These are phyloP conservation scores for Pyxicephalus adspersus DNA, from an alignment of 2,113 vertebrate species.

Conservation along the genomic window DNA sequence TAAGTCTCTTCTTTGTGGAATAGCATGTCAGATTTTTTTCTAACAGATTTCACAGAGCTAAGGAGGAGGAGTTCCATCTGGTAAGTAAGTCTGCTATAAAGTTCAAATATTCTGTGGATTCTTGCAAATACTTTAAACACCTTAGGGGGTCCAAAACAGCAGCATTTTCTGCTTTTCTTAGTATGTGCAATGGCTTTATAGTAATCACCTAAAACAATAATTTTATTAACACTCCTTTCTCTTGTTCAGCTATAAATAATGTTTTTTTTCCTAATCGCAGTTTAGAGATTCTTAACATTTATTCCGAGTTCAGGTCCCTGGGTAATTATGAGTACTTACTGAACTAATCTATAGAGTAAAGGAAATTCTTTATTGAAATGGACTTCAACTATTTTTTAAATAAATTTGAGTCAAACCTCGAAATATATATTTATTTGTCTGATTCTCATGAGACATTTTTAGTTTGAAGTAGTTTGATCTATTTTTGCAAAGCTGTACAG, in stretches of 20 bases:
- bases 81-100: too few species aligned
- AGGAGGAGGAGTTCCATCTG: too few species aligned
- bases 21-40: too few species aligned
- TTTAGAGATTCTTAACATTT: background rate
- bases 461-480: background rate
- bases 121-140: too few species aligned
- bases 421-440: background rate
- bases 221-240: too few species aligned
- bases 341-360: background rate
- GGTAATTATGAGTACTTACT: background rate
- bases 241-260: background rate
- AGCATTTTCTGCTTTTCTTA: background rate
- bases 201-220: too few species aligned
- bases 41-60: too few species aligned
- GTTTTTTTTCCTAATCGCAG: conserved; percentile 1
- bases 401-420: background rate
- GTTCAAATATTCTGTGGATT: too few species aligned
- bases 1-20: too few species aligned
- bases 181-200: too few species aligned
- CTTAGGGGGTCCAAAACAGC: too few species aligned
- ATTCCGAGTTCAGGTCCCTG: background rate
- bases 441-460: background rate
- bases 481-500: background rate
- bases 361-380: background rate
- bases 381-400: background rate